Evolutionary conservation across 2,888 invertebrate species (phyloP).

Genomic region (Selenia dentaria): DNA sequence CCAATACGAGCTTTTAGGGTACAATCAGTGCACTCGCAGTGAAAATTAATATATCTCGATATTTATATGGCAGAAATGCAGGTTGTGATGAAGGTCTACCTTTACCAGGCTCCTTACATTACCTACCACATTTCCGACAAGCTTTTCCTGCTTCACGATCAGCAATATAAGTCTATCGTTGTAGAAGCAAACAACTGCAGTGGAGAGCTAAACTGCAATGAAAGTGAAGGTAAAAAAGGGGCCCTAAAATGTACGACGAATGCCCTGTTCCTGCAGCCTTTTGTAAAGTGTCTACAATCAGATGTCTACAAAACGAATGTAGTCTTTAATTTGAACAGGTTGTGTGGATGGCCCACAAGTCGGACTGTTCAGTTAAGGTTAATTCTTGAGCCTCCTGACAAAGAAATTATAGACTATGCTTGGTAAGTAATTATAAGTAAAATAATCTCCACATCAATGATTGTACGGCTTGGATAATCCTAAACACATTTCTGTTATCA

Average conservation of each 20-base stretch:
- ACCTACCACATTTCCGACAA: slow-evolving; percentile 61
- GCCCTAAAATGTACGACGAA: slow-evolving; percentile 46
- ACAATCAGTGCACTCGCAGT: too few species aligned
- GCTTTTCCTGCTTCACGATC: slow-evolving; percentile 49
- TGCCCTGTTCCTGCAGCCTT: slow-evolving; percentile 65
- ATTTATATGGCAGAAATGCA: slow-evolving; percentile 61
- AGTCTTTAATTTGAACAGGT: slow-evolving; percentile 50
- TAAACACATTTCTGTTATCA: too few species aligned
- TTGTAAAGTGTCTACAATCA: slow-evolving; percentile 64
- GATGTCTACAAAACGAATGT: slow-evolving; percentile 61
- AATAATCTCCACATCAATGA: background rate
- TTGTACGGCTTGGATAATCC: too few species aligned
- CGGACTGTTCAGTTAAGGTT: slow-evolving; percentile 67
- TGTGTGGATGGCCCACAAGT: slow-evolving; percentile 47
- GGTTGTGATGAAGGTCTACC: slow-evolving; percentile 57
- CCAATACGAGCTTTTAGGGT: too few species aligned
- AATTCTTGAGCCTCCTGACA: slow-evolving; percentile 82
- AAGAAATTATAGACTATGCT: slow-evolving; percentile 88
- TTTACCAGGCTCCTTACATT: slow-evolving; percentile 60
- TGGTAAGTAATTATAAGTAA: slow-evolving; percentile 79
- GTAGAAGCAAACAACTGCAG: slow-evolving; percentile 48
- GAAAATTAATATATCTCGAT: too few species aligned
- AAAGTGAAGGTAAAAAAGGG: slow-evolving; percentile 37
- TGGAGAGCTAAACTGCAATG: slow-evolving; percentile 40
- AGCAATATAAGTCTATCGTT: slow-evolving; percentile 52